Conservation (phyloP, 1,140 invertebrate genomes). For the Papilio polyxenes region DNA sequence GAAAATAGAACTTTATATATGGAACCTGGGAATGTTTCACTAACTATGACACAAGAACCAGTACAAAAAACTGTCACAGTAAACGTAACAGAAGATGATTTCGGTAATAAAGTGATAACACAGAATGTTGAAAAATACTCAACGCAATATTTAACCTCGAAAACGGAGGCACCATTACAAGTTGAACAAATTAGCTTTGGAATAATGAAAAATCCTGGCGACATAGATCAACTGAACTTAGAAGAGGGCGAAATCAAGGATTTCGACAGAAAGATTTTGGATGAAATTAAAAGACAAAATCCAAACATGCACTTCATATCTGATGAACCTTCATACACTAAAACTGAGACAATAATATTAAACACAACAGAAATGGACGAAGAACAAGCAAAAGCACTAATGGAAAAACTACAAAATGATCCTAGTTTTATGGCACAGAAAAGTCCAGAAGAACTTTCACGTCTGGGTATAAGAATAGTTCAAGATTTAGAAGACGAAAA, state of each 20-base stretch:
- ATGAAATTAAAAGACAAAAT: constrained; percentile 75
- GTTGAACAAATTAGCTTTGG: constrained; percentile 77
- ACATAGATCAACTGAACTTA: constrained; percentile 67
- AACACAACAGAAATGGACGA: constrained; percentile 74
- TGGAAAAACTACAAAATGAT: constrained; percentile 76
- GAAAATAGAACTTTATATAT: constrained; percentile 72
- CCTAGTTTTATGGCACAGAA: constrained; percentile 75
- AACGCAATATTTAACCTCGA: constrained; percentile 69
- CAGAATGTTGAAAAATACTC: constrained; percentile 77
- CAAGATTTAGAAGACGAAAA: constrained; percentile 72
- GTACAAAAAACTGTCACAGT: constrained; percentile 78
- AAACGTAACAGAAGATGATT: constrained; percentile 78
- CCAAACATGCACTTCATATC: constrained; percentile 76
- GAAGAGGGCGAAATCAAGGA: constrained; percentile 74
- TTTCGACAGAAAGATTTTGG: constrained; percentile 72
- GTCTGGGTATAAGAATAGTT: constrained; percentile 70
- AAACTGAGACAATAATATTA: constrained; percentile 78
- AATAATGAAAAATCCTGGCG: constrained; percentile 67
- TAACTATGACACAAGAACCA: constrained; percentile 77
- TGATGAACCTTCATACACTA: constrained; percentile 72
- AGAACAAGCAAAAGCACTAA: constrained; percentile 71
- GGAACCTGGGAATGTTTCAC: constrained; percentile 71
- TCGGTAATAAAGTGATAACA: constrained; percentile 78
- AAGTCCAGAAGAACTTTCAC: constrained; percentile 68
- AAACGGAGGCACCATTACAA: constrained; percentile 73